These are phyloP conservation scores for Catotricha subobsoleta DNA, from an alignment of 2,888 invertebrate genomes.

Conservation along the genomic window DNA sequence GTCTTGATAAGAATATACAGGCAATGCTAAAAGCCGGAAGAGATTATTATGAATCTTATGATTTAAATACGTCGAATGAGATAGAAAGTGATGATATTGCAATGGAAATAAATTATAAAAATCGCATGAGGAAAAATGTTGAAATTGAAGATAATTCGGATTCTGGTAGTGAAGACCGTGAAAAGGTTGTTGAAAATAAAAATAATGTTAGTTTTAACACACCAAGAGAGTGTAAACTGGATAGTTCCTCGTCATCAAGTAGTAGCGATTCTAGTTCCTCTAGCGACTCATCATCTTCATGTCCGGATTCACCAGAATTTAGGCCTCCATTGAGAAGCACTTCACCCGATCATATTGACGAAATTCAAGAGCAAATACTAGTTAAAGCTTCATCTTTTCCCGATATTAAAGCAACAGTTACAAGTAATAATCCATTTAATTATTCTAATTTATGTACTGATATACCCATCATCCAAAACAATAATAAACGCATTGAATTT, in stretches of 20 bases:
- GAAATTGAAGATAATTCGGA: conserved; percentile 1
- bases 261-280: neutral
- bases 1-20: conserved; percentile 18
- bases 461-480: too few relatives aligned
- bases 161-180: neutral
- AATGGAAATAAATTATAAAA: neutral
- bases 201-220: neutral
- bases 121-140: neutral
- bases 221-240: neutral
- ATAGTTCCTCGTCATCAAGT: neutral
- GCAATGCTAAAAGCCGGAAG: neutral
- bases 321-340: neutral
- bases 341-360: neutral
- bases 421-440: too few relatives aligned
- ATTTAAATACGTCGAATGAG: too few relatives aligned
- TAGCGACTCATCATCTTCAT: conserved; percentile 5
- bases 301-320: neutral
- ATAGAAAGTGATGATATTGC: too few relatives aligned
- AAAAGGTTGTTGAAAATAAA: neutral
- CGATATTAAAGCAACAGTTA: too few relatives aligned
- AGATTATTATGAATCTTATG: neutral
- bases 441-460: too few relatives aligned
- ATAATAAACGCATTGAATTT: too few relatives aligned
- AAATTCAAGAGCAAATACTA: neutral
- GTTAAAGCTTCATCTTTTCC: too few relatives aligned